A percentile compares a stretch with the other conserved stretches of the same genome.
Evolutionary conservation across 2,888 invertebrate genomes (phyloP).

Genomic region (Lithophane semibrunnea): DNA sequence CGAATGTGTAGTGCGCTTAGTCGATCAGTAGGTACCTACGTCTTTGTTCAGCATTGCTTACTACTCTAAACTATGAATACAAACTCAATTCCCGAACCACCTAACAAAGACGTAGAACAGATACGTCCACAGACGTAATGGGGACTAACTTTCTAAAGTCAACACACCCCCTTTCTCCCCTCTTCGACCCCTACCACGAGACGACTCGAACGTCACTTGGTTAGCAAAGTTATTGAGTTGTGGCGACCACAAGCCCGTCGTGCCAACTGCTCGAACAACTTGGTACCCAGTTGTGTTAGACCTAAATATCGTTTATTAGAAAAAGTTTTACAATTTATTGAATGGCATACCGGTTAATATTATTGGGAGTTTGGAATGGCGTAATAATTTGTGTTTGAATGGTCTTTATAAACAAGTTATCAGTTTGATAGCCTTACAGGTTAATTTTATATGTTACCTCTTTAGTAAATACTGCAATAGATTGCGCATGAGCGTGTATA

Average conservation of each 20-base stretch:
- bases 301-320: constrained; percentile 73
- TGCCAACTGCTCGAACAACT: constrained; percentile 65
- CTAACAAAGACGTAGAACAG: constrained; percentile 59
- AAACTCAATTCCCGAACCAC: constrained; percentile 56
- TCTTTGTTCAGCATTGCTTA: constrained; percentile 39
- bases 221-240: constrained; percentile 69
- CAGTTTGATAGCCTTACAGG: not conserved
- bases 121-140: constrained; percentile 63
- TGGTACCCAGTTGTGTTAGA: constrained; percentile 65
- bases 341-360: constrained; percentile 39
- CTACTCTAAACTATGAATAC: constrained; percentile 53
- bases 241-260: constrained; percentile 61
- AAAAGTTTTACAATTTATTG: constrained; percentile 73
- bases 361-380: constrained; percentile 39
- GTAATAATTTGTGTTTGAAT: constrained; percentile 32
- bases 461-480: not conserved
- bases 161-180: constrained; percentile 48
- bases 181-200: constrained; percentile 43
- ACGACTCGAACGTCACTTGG: constrained; percentile 65
- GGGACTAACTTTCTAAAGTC: constrained; percentile 68
- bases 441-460: not conserved
- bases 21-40: not conserved
- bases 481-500: not conserved
- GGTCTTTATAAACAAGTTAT: not conserved
- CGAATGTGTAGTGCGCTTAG: not conserved